Evolutionary conservation across 1,140 invertebrate genomes (phyloP).

Genomic region (Penaeus japonicus): DNA sequence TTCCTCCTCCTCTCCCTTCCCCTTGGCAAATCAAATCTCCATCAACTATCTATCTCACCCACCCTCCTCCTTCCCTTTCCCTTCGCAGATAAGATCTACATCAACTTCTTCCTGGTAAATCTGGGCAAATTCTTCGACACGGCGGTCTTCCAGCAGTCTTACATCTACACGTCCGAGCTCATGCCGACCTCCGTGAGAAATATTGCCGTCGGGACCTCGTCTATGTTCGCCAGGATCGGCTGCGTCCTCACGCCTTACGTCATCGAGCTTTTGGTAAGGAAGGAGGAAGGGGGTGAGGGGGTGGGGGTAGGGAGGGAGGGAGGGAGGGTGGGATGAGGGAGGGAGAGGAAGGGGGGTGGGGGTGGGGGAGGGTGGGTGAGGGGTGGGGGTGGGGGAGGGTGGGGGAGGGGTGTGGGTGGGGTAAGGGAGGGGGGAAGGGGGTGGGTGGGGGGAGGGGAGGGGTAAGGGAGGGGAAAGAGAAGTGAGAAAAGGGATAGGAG

Average conservation of each 20-base stretch:
- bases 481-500: background rate
- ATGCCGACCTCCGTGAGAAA: conserved; percentile 85
- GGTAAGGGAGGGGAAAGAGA: background rate
- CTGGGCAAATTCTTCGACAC: conserved; percentile 85
- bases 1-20: too few species aligned
- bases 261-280: conserved; percentile 65
- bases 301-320: too few species aligned
- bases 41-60: too few species aligned
- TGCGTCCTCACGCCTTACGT: conserved; percentile 80
- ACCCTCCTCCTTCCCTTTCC: background rate
- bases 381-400: too few species aligned
- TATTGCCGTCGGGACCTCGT: conserved; percentile 80
- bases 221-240: conserved; percentile 79
- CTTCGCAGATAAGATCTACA: conserved; percentile 37
- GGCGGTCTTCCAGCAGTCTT: conserved; percentile 80
- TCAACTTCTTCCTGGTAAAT: conserved; percentile 43
- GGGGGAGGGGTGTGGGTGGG: too few species aligned
- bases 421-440: too few species aligned
- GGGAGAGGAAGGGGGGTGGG: too few species aligned
- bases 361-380: too few species aligned
- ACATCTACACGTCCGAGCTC: conserved; percentile 82
- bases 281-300: too few species aligned
- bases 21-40: too few species aligned
- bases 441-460: background rate
- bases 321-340: too few species aligned